Base-by-base conservation (phyloP, 2,797 vertebrate species). In the Miopithecus talapoin region DNA sequence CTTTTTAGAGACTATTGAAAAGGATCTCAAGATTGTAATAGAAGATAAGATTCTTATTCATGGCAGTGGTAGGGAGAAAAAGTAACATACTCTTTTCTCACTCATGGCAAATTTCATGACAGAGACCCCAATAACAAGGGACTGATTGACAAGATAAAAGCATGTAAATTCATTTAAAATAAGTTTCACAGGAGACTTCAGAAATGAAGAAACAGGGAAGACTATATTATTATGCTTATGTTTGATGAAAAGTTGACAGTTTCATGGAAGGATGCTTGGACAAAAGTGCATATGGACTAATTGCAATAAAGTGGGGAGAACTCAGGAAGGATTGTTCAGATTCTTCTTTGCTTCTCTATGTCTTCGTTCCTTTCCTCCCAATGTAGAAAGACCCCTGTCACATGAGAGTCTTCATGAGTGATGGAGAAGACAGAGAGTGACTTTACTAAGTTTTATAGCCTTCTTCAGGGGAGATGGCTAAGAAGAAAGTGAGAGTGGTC, bases 401-500 rank as follows among this genome's bases (percentile, higher is more conserved):
- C 3, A 17, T 14, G 7, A 41, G 5, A 2, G 6, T 26, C 12
- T 81, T 75, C 12, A 53, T 24, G 33, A 78, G 10, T 4, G 0
- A 70, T 5, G 11, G 14, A 53, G 39, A 33, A 24, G 1, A 26
- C 39, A 43, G 50, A 74, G 22, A 74, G 16, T 48, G n/a, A 84
- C 26, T 74, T 46, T 59, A 11, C 33, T 24, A 22, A 17, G 8
- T 72, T 48, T 48, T 48, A 59, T 39, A n/a, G 0, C 14, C 6
- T 85, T 10, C 2, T 48, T 46, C 22, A 3, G 43, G 26, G 4
- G 4, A 28, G 26, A 46, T 22, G 30, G 7, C 13, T 33, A 11
- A 76, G 9, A 11, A 26, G 5, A 79, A 48, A 22, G 0, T 85
- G 13, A 70, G 2, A 5, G 7, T 26, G 6, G 1, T 1, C 19